Base-by-base conservation (phyloP, 2,888 invertebrate species). In the Sisyra nigra region DNA sequence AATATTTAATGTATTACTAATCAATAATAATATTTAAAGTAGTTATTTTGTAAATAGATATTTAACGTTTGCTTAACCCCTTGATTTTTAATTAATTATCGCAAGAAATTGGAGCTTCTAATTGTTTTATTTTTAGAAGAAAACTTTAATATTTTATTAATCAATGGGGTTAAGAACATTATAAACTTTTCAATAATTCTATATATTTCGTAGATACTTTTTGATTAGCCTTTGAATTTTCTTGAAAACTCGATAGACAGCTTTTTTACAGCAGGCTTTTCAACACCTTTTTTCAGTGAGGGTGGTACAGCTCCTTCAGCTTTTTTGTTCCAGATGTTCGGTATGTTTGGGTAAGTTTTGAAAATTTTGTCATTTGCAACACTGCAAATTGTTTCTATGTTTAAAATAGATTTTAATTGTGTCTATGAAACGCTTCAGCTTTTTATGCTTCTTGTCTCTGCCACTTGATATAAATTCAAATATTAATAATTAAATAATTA, bases 291-390 rank as follows among this genome's bases (percentile, higher is more conserved):
- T 69, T 76, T 71, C 77, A 76, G 76, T 70, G 74, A 74, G 69
- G 62, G 60, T 61, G 71, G 74, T 72, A 71, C 72, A 66, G 72
- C 71, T 66, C 71, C 74, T 65, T 69, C 74, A 65, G 69, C 74
- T 68, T 74, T 76, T 73, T 69, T 76, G 69, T 72, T 75, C 71
- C 74, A 77, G 71, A 73, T 74, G 63, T 70, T 78, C 66, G 69
- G 71, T 69, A 68, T 77, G 66, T 75, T 77, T 66, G 78, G 79
- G 79, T 79, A 76, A 75, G 78, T 78, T 65, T 65, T 63, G 59
- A 62, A 65, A 40, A 40, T 43, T 38, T 33, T 24, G 3, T 24
- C 24, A 24, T 24, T 7, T 24, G 24, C 7, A 24, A 24, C 3
- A 24, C 24, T 24, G 24, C 24, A 24, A 24, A 24, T 24, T 5